These are phyloP conservation scores for Tympanoctomys barrerae DNA, from an alignment of 2,797 vertebrate species.

Conservation along the genomic window DNA sequence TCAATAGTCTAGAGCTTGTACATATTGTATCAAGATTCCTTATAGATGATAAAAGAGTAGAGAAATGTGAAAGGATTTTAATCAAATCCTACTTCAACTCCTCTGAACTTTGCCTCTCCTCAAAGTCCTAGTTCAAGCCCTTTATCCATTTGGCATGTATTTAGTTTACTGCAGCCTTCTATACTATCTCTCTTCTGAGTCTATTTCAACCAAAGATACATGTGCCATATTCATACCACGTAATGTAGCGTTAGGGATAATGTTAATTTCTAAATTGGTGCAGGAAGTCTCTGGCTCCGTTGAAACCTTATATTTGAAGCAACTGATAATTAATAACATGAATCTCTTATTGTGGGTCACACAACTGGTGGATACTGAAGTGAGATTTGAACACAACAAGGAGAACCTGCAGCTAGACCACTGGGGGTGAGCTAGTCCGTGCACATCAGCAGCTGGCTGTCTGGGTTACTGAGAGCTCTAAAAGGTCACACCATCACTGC, in stretches of 20 bases:
- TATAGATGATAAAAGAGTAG: not conserved
- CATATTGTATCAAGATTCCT: not conserved
- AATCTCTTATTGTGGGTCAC: not conserved
- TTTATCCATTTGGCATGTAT: not conserved
- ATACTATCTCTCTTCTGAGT: not conserved
- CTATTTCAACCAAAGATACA: not conserved
- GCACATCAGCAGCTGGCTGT: not conserved
- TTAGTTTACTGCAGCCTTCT: not conserved
- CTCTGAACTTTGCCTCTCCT: not conserved
- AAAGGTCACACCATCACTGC: not conserved
- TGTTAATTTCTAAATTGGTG: not conserved
- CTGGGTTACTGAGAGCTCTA: not conserved
- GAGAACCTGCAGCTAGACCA: not conserved
- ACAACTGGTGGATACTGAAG: not conserved
- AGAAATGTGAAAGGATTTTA: not conserved
- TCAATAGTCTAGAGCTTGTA: not conserved
- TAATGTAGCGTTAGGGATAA: not conserved
- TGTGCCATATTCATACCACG: not conserved
- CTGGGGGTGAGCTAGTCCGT: not conserved
- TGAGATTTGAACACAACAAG: conserved; percentile 29
- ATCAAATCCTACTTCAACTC: not conserved
- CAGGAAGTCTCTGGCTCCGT: not conserved
- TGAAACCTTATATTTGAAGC: not conserved
- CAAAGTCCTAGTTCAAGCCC: not conserved
- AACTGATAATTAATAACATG: conserved; percentile 21